Conservation (phyloP, 2,797 vertebrate species). For the Syngnathus rostellatus region DNA sequence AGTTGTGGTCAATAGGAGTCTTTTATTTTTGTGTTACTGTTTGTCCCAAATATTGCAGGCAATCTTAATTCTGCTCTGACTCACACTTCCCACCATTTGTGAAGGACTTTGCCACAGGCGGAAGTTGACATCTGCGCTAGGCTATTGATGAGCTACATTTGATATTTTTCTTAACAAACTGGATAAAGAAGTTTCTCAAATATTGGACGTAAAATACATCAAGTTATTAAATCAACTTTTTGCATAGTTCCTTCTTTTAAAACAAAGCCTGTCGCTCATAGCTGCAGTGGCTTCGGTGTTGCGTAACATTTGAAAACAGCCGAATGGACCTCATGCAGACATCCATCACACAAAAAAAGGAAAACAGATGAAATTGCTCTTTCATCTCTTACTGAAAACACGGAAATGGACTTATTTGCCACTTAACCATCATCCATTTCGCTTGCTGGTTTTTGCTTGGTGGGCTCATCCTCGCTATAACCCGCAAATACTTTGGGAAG, state of each 20-base stretch:
- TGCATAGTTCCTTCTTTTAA: too few species aligned
- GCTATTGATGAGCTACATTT: too few species aligned
- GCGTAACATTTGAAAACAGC: neutral
- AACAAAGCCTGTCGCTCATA: neutral
- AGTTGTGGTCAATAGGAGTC: neutral
- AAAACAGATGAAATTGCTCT: neutral
- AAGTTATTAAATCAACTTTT: too few species aligned
- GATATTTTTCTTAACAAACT: neutral
- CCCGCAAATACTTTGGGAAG: constrained; percentile 18
- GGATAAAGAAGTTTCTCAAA: too few species aligned
- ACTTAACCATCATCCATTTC: neutral
- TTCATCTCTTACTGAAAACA: neutral
- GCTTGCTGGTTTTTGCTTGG: neutral
- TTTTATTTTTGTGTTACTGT: neutral
- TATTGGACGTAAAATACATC: too few species aligned
- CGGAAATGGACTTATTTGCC: neutral
- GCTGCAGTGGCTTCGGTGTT: neutral
- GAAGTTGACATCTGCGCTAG: neutral
- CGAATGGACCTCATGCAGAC: neutral
- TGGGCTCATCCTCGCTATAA: constrained; percentile 39
- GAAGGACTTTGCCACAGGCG: neutral
- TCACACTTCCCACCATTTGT: constrained; percentile 1
- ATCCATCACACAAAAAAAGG: neutral
- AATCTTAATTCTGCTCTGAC: neutral
- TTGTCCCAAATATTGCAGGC: neutral